Base-by-base conservation (phyloP, 2,888 invertebrate genomes). In the Sturmia bella region DNA sequence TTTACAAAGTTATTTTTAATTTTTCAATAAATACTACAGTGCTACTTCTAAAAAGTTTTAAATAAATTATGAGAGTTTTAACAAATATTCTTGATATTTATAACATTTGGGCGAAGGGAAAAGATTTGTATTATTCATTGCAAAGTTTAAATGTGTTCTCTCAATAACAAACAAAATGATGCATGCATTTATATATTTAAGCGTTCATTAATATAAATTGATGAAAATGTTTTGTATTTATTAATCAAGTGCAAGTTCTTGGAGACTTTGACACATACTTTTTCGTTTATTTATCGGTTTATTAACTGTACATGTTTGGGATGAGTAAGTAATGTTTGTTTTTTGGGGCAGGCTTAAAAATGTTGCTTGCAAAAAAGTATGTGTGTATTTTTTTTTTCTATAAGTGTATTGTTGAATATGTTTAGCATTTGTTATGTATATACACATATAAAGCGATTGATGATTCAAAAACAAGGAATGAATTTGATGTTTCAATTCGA, bases 21-120 rank as follows among this genome's bases (percentile, higher is more conserved):
- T 48, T 15, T 48, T 39, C 17, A 56, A 24, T 17, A 9, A 9
- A n/a, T 4, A 11, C 37, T 19, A 32, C 12, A 66, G 19, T 64
- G 77, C 50, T 72, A 15, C n/a, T 15, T n/a, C 12, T 64, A 17
- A 50, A 72, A 50, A 17, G 57, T 6, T 50, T 39, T 9, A 13
- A 39, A 57, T 19, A 50, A 64, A 43, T 48, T 70, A 77, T 50
- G n/a, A 9, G 9, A 1, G 9, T 41, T 48, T 70, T 5, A 48
- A 48, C 24, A 66, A 74, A 45, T 11, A 9, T 17, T 56, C 39
- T 70, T 66, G 15, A 19, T 73, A 37, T 78, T 59, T 78, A 78
- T 73, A 73, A 54, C 11, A 61, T 48, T 59, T 12, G 32, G 17
- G 21, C 52, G 37, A 24, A 21, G 50, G 57, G 50, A 70, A 3